Percentiles rank a stretch among this genome's conserved stretches.
These are phyloP conservation scores for Ophonus ardosiacus DNA, from an alignment of 2,888 invertebrate genomes.

Conservation along the genomic window DNA sequence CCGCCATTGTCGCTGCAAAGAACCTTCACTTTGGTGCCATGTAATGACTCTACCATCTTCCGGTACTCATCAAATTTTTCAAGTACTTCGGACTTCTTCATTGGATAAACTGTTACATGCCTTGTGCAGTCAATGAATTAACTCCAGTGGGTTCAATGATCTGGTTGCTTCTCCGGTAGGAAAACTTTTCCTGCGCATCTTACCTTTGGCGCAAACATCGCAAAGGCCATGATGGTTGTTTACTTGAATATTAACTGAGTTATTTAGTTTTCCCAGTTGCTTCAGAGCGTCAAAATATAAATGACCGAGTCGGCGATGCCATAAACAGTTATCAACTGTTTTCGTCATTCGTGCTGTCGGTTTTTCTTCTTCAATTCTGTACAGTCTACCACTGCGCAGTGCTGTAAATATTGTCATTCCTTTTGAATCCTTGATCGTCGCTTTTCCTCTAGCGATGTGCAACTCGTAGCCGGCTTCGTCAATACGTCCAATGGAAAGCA, in stretches of 20 bases:
- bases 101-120: background rate
- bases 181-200: background rate
- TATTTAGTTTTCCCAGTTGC: background rate
- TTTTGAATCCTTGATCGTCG: background rate
- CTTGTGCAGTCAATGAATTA: background rate
- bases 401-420: constrained; percentile 1
- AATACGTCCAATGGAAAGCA: background rate
- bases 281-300: background rate
- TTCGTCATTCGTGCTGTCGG: background rate
- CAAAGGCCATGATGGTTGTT: background rate
- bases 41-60: background rate
- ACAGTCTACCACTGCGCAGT: background rate
- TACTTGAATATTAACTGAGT: background rate
- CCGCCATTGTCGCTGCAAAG: background rate
- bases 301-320: constrained; percentile 1
- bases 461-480: background rate
- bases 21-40: background rate
- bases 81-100: constrained; percentile 5
- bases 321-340: background rate
- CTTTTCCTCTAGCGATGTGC: background rate
- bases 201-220: constrained; percentile 6
- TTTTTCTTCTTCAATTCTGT: constrained; percentile 1
- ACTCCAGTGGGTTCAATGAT: background rate
- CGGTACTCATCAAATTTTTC: background rate
- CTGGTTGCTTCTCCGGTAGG: constrained; percentile 15